Evolutionary conservation across 2,888 invertebrate genomes (phyloP), one percentile per base, ranked within the genome.

Genomic region (Pseudococcus viburni): DNA sequence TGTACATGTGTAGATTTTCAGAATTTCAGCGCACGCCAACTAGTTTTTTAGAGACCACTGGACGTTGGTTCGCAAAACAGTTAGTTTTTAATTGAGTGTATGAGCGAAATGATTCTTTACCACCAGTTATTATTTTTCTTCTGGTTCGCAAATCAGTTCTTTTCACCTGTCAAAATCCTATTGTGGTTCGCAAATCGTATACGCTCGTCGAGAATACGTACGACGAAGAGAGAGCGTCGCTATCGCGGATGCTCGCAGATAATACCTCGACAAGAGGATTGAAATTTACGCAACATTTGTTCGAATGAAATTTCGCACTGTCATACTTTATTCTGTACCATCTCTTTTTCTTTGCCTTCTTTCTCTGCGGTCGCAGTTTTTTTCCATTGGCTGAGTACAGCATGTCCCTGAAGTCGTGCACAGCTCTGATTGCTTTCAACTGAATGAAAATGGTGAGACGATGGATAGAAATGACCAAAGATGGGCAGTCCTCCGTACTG

Each of bases 211-310:
- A 33, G 33, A 33, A 15, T 73, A 26, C 8, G 22, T 9, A 51
- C 11, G 1, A 51, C 51, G 51, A 51, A 51, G 51, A 51, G 17
- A 51, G 51, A 51, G 51, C 12, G 51, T 51, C 17, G 51, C 51
- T 51, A 51, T 51, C 26, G 26, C 51, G 51, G 51, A 15, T 51
- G 51, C 17, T 51, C 51, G 51, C 51, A 51, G 51, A 51, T 51
- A 51, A 51, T 51, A 51, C 51, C 51, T 77, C 77, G 77, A 26
- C 77, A 64, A 64, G 64, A 39, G 77, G 26, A 77, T 77, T 77
- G 77, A 77, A 77, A 77, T 77, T 77, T 26, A 77, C 77, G 77
- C 77, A 77, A 77, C 77, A 77, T 77, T 77, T 64, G 64, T 64
- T 64, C 64, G 64, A 64, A 64, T 64, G 64, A 64, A 64, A 64